phyloP scores from a whole-genome alignment of 2,888 invertebrate genomes.

The Calameuta idolon region DNA sequence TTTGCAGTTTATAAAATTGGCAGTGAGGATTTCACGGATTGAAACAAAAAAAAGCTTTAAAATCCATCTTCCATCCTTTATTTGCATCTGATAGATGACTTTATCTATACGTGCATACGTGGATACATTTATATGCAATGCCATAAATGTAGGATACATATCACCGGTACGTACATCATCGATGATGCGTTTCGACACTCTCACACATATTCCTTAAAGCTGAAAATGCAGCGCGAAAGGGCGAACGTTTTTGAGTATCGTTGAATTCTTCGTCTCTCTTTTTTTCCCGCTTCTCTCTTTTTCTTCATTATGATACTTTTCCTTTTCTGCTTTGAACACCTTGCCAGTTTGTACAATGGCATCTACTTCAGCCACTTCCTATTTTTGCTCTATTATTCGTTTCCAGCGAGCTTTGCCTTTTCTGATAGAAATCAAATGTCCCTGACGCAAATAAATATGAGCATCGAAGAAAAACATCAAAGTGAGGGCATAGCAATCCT shows the following conservation, averaged over 20 bases:
- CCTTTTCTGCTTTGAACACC: background rate
- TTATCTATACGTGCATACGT: background rate
- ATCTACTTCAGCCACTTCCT: background rate
- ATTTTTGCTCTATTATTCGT: background rate
- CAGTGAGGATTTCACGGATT: background rate
- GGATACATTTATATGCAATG: background rate
- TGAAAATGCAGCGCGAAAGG: background rate
- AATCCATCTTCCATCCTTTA: background rate
- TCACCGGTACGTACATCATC: background rate
- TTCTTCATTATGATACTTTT: background rate
- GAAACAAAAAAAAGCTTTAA: background rate
- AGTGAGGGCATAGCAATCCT: background rate
- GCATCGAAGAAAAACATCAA: background rate
- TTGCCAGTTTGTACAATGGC: background rate
- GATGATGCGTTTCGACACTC: background rate
- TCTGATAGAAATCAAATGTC: background rate
- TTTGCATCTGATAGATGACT: background rate
- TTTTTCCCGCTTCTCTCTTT: background rate
- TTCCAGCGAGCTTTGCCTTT: background rate
- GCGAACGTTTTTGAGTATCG: background rate
- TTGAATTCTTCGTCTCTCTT: background rate
- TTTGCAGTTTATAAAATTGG: background rate
- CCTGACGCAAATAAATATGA: background rate
- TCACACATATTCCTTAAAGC: background rate
- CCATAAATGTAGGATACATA: background rate